Conservation (phyloP, 2,797 vertebrate genomes). For the Oreochromis grahami region DNA sequence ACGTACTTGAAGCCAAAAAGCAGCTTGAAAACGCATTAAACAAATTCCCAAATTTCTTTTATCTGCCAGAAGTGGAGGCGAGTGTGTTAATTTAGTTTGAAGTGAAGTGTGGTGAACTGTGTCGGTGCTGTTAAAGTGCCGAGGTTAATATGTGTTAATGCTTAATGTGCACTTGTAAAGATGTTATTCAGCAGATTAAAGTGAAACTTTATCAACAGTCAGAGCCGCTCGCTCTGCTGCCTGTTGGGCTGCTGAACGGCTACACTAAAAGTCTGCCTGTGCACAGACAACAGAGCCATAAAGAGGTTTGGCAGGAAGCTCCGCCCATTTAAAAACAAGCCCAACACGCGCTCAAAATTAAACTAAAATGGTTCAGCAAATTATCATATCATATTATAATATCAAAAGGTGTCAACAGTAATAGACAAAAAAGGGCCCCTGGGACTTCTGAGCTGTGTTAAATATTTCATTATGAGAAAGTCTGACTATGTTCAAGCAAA, state of each 20-base stretch:
- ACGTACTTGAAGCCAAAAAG: conserved; percentile 36
- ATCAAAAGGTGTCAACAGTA: not conserved
- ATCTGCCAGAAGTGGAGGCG: conserved; percentile 25
- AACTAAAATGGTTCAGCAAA: not conserved
- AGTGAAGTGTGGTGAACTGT: conserved; percentile 37
- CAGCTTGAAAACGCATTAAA: conserved; percentile 43
- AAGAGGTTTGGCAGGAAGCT: conserved; percentile 1
- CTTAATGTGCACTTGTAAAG: conserved; percentile 49
- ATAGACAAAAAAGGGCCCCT: not conserved
- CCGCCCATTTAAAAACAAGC: conserved; percentile 29
- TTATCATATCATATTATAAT: not conserved
- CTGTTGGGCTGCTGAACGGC: not conserved
- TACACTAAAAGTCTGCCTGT: not conserved
- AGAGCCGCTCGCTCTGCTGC: not conserved
- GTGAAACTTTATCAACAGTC: conserved; percentile 45
- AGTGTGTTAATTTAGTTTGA: conserved; percentile 44
- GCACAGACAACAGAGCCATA: not conserved
- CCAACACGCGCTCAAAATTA: not conserved
- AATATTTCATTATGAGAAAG: conserved; percentile 13
- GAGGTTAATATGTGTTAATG: conserved; percentile 64
- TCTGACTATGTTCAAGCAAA: conserved; percentile 17
- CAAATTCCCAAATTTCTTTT: conserved; percentile 40
- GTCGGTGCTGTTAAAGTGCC: conserved; percentile 34
- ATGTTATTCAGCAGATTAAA: conserved; percentile 46
- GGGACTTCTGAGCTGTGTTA: not conserved